phyloP scores from a whole-genome alignment of 2,888 invertebrate species.

The Seira sanloemensis region DNA sequence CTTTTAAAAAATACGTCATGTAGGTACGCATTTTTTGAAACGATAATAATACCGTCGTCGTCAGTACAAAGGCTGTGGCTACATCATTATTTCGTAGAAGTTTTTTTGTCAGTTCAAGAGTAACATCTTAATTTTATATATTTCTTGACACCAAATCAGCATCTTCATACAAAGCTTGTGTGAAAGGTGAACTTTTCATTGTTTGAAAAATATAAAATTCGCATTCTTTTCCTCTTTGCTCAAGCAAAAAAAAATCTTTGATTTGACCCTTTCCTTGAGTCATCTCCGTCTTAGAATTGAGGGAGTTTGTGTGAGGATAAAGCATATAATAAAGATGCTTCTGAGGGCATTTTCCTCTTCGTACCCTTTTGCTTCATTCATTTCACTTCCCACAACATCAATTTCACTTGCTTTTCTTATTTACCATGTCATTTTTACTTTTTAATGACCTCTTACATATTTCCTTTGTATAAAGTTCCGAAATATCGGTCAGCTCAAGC shows the following conservation, averaged over 20 bases:
- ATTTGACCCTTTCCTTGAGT: constrained; percentile 5
- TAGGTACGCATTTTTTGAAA: constrained; percentile 39
- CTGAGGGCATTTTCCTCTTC: background rate
- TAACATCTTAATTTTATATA: constrained; percentile 43
- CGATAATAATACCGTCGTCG: background rate
- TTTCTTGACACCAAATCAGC: constrained; percentile 44
- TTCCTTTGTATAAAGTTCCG: constrained; percentile 13
- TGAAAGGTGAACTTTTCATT: constrained; percentile 56
- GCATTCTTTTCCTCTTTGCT: background rate
- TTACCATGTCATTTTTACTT: background rate
- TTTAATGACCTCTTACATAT: background rate
- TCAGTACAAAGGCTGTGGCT: background rate
- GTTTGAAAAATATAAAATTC: constrained; percentile 17
- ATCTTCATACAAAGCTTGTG: constrained; percentile 6
- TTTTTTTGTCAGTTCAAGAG: constrained; percentile 18
- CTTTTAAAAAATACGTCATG: constrained; percentile 16
- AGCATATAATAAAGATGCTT: background rate
- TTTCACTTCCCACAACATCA: background rate
- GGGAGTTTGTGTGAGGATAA: background rate
- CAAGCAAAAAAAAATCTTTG: background rate
- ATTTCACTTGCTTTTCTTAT: background rate
- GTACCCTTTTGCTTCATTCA: background rate
- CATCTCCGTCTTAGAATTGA: background rate
- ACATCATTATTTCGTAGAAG: background rate
- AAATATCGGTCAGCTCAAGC: constrained; percentile 52